These are phyloP conservation scores for Nematolebias whitei DNA, from an alignment of 2,113 vertebrate species.

Conservation along the genomic window DNA sequence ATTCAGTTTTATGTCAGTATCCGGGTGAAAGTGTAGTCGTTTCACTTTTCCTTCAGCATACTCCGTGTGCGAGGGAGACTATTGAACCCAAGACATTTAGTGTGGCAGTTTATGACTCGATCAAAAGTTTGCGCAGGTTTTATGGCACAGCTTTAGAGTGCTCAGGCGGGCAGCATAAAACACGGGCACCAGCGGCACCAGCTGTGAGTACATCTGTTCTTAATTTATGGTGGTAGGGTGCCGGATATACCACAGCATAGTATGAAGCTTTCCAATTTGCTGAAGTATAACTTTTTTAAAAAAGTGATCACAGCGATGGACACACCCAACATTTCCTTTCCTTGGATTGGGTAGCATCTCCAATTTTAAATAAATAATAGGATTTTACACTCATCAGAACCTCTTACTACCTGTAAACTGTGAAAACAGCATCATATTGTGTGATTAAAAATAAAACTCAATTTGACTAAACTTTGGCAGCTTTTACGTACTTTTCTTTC, in stretches of 20 bases:
- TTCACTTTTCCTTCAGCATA: constrained; percentile 41
- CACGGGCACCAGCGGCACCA: constrained; percentile 16
- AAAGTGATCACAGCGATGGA: neutral
- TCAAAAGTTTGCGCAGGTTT: constrained; percentile 43
- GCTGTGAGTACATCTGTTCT: constrained; percentile 55
- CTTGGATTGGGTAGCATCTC: neutral
- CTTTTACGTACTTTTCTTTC: no score
- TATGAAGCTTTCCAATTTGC: neutral
- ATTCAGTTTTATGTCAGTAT: constrained; percentile 48
- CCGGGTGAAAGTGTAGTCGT: constrained; percentile 32
- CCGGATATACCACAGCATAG: no score
- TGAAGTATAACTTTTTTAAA: neutral
- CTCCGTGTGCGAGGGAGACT: constrained; percentile 26
- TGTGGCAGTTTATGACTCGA: constrained; percentile 40
- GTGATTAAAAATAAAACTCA: no score
- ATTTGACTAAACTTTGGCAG: no score
- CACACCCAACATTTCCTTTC: neutral
- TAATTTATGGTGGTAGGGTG: constrained; percentile 5
- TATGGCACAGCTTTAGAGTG: constrained; percentile 27
- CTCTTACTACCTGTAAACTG: no score
- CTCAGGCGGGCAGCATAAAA: constrained; percentile 33
- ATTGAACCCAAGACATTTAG: constrained; percentile 29
- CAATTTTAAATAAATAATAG: no score
- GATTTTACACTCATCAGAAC: no score
- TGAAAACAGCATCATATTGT: no score